Evolutionary conservation across 2,888 invertebrate genomes (phyloP).

Genomic region (Strigamia transsilvanica): DNA sequence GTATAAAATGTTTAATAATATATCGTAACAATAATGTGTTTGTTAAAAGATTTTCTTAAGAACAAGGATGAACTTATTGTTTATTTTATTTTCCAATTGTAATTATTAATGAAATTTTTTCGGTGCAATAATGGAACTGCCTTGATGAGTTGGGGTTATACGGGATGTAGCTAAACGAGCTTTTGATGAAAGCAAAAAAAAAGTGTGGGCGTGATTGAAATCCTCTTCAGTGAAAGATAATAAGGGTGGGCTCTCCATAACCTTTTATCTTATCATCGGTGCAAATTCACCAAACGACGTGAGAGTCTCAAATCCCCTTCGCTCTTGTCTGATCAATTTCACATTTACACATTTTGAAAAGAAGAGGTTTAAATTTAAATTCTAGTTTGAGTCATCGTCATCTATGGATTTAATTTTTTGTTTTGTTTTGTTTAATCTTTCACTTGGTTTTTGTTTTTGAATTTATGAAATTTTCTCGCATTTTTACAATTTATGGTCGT

Average conservation of each 20-base stretch:
- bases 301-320: conserved; percentile 41
- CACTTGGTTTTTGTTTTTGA: background rate
- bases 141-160: conserved; percentile 29
- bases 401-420: background rate
- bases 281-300: conserved; percentile 48
- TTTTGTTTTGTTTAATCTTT: background rate
- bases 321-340: conserved; percentile 45
- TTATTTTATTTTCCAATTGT: background rate
- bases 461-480: conserved; percentile 28
- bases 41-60: background rate
- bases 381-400: background rate
- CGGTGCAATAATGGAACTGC: conserved; percentile 13
- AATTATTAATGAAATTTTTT: conserved; percentile 36
- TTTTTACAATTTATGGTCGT: conserved; percentile 29
- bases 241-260: conserved; percentile 49
- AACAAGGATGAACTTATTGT: background rate
- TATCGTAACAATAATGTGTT: no score
- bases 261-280: conserved; percentile 48
- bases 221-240: conserved; percentile 49
- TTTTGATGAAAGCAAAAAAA: conserved; percentile 53
- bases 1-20: no score
- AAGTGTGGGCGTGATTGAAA: conserved; percentile 44
- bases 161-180: conserved; percentile 50
- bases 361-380: conserved; percentile 38
- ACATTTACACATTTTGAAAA: conserved; percentile 47